A percentile compares a stretch with the other conserved stretches of the same genome.
Conservation (phyloP, 2,888 invertebrate genomes). For the Mesopsocus fuscifrons region DNA sequence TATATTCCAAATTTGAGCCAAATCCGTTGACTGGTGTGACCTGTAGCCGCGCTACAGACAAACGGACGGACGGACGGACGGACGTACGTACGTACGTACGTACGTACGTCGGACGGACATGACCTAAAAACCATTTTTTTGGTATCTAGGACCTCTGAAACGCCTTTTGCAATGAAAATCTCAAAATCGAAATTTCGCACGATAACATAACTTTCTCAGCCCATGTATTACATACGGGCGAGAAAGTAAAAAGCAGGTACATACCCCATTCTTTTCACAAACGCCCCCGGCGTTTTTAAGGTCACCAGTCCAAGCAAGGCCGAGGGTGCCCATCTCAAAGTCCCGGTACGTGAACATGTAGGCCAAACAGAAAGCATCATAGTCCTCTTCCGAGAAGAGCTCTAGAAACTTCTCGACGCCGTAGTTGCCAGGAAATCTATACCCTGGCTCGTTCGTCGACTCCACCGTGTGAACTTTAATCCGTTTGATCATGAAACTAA, state of each 20-base stretch:
- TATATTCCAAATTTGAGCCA: too few relatives aligned
- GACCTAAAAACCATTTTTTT: too few relatives aligned
- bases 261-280: constrained; percentile 90
- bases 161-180: too few relatives aligned
- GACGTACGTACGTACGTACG: too few relatives aligned
- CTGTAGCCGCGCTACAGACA: too few relatives aligned
- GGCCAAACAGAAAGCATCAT: constrained; percentile 94
- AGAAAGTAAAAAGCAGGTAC: constrained; percentile 22
- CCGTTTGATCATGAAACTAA: constrained; percentile 89
- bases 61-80: too few relatives aligned
- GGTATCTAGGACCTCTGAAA: too few relatives aligned
- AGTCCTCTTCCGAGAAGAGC: constrained; percentile 94
- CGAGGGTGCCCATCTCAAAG: constrained; percentile 89
- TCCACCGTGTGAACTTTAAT: constrained; percentile 83
- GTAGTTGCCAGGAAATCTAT: constrained; percentile 85
- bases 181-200: too few relatives aligned
- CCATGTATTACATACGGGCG: too few relatives aligned
- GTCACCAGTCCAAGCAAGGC: constrained; percentile 95
- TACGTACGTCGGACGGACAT: too few relatives aligned
- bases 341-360: constrained; percentile 97
- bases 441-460: constrained; percentile 65
- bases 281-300: constrained; percentile 93
- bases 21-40: too few relatives aligned
- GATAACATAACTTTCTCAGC: too few relatives aligned
- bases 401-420: constrained; percentile 97